These are phyloP conservation scores for Dendronephthya gigantea DNA, from an alignment of 64 coral and sea anemone species.

Conservation along the genomic window DNA sequence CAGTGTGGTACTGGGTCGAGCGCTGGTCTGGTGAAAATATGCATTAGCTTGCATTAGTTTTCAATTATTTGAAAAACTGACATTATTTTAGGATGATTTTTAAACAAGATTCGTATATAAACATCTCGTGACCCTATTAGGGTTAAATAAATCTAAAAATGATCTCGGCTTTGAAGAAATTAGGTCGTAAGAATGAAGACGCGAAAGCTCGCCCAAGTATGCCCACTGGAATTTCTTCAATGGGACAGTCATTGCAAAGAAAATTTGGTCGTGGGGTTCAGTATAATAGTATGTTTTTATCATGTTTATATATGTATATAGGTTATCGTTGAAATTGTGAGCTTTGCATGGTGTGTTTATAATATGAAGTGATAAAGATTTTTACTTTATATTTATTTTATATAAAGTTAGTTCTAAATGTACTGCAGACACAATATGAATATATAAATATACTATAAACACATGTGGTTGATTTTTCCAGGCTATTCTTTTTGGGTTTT, in stretches of 20 bases:
- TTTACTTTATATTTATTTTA: too few species aligned
- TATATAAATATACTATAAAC: too few species aligned
- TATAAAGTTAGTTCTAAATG: too few species aligned
- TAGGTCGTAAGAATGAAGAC: not conserved
- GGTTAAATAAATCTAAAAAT: not conserved
- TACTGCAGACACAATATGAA: too few species aligned
- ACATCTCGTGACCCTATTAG: not conserved
- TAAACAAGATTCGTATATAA: not conserved
- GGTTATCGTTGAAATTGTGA: not conserved
- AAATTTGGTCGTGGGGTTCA: not conserved
- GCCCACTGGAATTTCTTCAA: not conserved
- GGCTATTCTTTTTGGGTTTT: too few species aligned
- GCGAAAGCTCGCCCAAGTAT: not conserved
- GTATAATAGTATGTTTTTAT: constrained; percentile 8
- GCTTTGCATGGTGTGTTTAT: not conserved
- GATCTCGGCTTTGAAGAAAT: constrained; percentile 1
- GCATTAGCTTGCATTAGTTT: not conserved
- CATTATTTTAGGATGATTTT: not conserved
- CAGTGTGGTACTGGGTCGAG: not conserved
- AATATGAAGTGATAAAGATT: too few species aligned
- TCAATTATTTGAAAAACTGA: not conserved
- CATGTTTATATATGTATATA: not conserved
- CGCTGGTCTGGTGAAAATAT: not conserved
- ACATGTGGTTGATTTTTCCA: too few species aligned
- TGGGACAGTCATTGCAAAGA: constrained; percentile 1